Percentiles rank a stretch among this genome's conserved stretches.
phyloP scores from a whole-genome alignment of 2,797 vertebrate genomes.

The Chromobotia macracanthus region DNA sequence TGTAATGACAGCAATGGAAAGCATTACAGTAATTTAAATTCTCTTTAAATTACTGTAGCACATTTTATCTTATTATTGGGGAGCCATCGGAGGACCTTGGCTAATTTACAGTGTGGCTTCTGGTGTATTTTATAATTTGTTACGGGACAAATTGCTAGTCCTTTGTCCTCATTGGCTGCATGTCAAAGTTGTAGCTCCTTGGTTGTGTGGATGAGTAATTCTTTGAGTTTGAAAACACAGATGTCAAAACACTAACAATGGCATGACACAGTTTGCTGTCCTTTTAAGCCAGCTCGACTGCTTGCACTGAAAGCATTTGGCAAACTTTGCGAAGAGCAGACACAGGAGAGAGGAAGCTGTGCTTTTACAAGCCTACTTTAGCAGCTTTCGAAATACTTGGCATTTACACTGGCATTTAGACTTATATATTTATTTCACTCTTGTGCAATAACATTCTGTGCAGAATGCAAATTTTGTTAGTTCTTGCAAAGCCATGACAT shows the following conservation, averaged over 20 bases:
- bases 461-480: slow-evolving; percentile 69
- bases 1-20: slow-evolving; percentile 54
- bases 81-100: slow-evolving; percentile 59
- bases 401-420: slow-evolving; percentile 71
- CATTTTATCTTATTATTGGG: slow-evolving; percentile 63
- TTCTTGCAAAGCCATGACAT: slow-evolving; percentile 70
- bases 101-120: slow-evolving; percentile 57
- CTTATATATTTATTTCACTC: slow-evolving; percentile 71
- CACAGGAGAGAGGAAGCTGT: slow-evolving; percentile 57
- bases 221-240: slow-evolving; percentile 65
- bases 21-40: slow-evolving; percentile 55
- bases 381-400: slow-evolving; percentile 65
- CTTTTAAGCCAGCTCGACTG: slow-evolving; percentile 62
- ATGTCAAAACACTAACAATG: slow-evolving; percentile 66
- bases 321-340: slow-evolving; percentile 60
- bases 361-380: slow-evolving; percentile 68
- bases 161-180: slow-evolving; percentile 59
- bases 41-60: slow-evolving; percentile 53
- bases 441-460: slow-evolving; percentile 67
- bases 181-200: slow-evolving; percentile 64
- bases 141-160: slow-evolving; percentile 62
- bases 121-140: slow-evolving; percentile 65
- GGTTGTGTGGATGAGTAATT: slow-evolving; percentile 61
- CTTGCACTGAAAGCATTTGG: slow-evolving; percentile 62
- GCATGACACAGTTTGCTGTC: slow-evolving; percentile 63